These are phyloP conservation scores for Helicorthomorpha holstii DNA, from an alignment of 1,140 invertebrate species.

Conservation along the genomic window DNA sequence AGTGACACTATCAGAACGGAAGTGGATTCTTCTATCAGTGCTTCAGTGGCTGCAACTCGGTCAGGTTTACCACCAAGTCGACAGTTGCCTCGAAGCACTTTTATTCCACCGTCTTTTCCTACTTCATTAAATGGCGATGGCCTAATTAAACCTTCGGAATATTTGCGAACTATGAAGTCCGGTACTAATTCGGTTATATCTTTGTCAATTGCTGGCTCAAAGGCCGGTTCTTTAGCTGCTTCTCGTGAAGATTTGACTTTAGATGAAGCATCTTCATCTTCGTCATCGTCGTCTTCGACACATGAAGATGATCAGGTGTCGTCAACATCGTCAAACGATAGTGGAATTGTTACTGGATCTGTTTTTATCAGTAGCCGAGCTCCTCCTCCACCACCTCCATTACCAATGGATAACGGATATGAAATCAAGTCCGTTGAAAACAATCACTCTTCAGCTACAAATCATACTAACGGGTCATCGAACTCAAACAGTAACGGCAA, in stretches of 20 bases:
- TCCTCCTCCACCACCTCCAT: constrained; percentile 26
- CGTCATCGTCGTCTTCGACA: background rate
- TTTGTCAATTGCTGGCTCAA: no score
- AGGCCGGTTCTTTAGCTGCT: background rate
- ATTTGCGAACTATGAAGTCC: constrained; percentile 52
- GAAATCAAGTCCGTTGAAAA: constrained; percentile 9
- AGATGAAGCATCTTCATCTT: background rate
- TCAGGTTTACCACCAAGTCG: no score
- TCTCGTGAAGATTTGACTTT: background rate
- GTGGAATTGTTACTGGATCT: background rate
- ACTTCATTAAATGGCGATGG: constrained; percentile 43
- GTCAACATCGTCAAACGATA: background rate
- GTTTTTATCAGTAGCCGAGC: constrained; percentile 31
- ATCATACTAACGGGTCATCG: constrained; percentile 7
- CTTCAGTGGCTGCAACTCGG: no score
- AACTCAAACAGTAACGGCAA: constrained; percentile 5
- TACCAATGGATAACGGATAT: background rate
- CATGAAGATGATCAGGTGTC: background rate
- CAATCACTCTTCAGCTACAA: constrained; percentile 29
- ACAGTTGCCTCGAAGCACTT: no score
- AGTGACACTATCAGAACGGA: no score
- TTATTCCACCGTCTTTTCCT: constrained; percentile 71
- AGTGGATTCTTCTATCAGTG: no score
- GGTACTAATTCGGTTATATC: no score
- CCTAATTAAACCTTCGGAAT: constrained; percentile 80